A percentile compares a stretch with the other conserved stretches of the same genome.
Evolutionary conservation across 1,140 invertebrate genomes (phyloP).

Genomic region (Cepaea nemoralis): DNA sequence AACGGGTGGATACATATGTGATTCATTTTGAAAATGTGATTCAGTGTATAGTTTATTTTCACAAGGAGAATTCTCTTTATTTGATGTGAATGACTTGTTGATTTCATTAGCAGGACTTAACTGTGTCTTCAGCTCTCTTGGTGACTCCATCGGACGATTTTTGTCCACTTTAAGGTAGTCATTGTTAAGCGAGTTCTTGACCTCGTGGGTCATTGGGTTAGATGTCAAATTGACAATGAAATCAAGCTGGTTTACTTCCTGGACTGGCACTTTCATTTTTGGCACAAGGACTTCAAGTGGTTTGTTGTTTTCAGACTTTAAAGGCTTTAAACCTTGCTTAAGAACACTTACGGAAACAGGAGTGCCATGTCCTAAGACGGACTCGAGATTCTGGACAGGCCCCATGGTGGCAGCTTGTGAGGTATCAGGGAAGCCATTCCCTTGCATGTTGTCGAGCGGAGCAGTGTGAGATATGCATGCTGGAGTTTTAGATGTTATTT

Average conservation of each 20-base stretch:
- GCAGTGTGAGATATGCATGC: not conserved
- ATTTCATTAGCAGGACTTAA: no score
- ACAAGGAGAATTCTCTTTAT: no score
- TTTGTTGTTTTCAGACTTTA: not conserved
- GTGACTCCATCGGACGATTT: not conserved
- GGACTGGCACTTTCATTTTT: not conserved
- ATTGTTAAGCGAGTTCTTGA: not conserved
- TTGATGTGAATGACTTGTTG: no score
- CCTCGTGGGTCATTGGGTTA: not conserved
- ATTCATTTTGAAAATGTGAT: no score
- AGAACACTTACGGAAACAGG: not conserved
- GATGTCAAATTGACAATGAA: not conserved
- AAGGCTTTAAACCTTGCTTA: not conserved
- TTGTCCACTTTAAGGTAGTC: not conserved
- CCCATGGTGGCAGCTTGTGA: not conserved
- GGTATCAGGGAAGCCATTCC: not conserved
- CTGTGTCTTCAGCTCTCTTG: not conserved
- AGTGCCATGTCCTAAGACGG: constrained; percentile 15
- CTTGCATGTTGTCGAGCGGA: not conserved
- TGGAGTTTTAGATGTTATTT: not conserved
- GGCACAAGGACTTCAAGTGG: constrained; percentile 15
- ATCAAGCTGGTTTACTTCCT: not conserved
- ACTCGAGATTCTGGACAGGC: not conserved
- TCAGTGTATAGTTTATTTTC: no score
- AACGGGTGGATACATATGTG: no score